Base-by-base conservation (phyloP, 2,888 invertebrate species). In the Rhingia rostrata region DNA sequence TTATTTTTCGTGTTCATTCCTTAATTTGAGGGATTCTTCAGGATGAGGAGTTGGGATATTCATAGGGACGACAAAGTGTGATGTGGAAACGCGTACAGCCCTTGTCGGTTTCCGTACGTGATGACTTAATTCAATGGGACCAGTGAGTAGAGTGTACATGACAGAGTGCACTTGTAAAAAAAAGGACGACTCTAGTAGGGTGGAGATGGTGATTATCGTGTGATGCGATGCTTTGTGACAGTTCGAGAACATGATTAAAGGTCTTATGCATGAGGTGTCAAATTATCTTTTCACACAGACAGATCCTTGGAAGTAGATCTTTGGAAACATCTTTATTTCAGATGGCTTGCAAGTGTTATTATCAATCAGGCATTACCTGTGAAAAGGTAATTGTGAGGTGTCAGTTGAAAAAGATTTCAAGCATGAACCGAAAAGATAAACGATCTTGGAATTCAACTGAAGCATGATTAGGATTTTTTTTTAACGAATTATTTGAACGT, bases 91-190 rank as follows among this genome's bases (percentile, higher is more conserved):
- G 41, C 35, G 35, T 67, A 22, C 2, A n/a, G 60, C 43, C 43
- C 53, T 58, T 64, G 47, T 33, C 6, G 74, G 41, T 41, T 35
- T 53, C 35, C 66, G 22, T 67, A 45, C 70, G 67, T 79, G 73
- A 83, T 83, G 79, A 63, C 83, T 83, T 67, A 79, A 83, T 83
- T 79, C 63, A 64, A 63, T 45, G 41, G 39, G 67, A 58, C 58
- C 80, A 45, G 35, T 53, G 56, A 66, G 41, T 43, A 35, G 60
- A 47, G 54, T 63, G 56, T 41, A 30, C 51, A 70, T 66, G 56
- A 60, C 63, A 67, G 72, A 67, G 67, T 51, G 56, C 54, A 83
- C 66, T 78, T 49, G 51, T 56, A 39, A 22, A 56, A 61, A 61
- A 61, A 49, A 43, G 69, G 63, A 22, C 22, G 56, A 64, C 58